A percentile compares a stretch with the other conserved stretches of the same genome.
These are phyloP conservation scores for Patella caerulea DNA, from an alignment of 2,888 invertebrate genomes.

Conservation along the genomic window DNA sequence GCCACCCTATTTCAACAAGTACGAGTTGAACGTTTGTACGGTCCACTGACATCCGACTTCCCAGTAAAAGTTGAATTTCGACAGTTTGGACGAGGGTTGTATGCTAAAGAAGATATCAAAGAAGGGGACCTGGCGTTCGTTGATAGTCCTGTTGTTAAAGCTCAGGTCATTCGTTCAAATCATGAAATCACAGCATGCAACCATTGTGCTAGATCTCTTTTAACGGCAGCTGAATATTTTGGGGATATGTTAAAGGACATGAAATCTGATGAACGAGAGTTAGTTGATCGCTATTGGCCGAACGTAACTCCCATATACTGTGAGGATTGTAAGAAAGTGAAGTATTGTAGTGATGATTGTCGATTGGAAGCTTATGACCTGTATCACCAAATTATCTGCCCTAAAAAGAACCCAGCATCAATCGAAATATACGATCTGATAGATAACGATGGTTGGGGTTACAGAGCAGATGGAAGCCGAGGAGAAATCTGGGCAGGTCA, in stretches of 20 bases:
- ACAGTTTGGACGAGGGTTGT: slow-evolving; percentile 83
- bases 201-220: slow-evolving; percentile 89
- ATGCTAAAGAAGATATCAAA: slow-evolving; percentile 78
- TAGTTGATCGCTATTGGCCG: slow-evolving; percentile 57
- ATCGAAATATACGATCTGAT: slow-evolving; percentile 49
- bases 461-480: slow-evolving; percentile 41
- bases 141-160: slow-evolving; percentile 89
- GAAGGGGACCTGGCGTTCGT: slow-evolving; percentile 85
- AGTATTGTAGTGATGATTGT: slow-evolving; percentile 77
- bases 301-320: slow-evolving; percentile 47
- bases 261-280: slow-evolving; percentile 31
- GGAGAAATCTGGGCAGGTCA: slow-evolving; percentile 55
- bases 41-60: slow-evolving; percentile 51
- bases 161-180: slow-evolving; percentile 79
- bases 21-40: slow-evolving; percentile 59
- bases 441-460: slow-evolving; percentile 48
- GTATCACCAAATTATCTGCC: slow-evolving; percentile 85
- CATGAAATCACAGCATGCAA: slow-evolving; percentile 91
- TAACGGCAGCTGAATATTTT: slow-evolving; percentile 82
- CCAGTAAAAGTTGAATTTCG: slow-evolving; percentile 58
- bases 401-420: slow-evolving; percentile 46
- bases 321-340: slow-evolving; percentile 47
- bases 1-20: slow-evolving; percentile 60
- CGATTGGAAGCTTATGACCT: slow-evolving; percentile 77
- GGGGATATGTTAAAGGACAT: slow-evolving; percentile 41